Percentiles rank a stretch among this genome's conserved stretches.
These are phyloP conservation scores for Sprattus sprattus DNA, from an alignment of 2,113 vertebrate genomes.

Conservation along the genomic window DNA sequence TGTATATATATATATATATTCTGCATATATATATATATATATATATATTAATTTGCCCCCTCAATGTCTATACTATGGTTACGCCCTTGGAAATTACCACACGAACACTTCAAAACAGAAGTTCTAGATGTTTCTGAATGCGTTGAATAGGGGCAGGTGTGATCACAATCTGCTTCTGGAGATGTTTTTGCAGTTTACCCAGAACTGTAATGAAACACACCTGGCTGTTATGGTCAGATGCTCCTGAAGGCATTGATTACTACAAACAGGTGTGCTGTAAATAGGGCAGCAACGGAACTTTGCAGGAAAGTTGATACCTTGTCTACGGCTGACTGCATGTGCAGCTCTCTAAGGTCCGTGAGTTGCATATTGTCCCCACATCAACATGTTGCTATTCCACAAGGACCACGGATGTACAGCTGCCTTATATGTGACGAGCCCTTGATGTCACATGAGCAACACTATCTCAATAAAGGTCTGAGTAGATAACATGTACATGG, in stretches of 20 bases:
- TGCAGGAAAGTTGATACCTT: background rate
- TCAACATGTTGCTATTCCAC: background rate
- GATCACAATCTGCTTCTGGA: constrained; percentile 1
- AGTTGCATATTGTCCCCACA: background rate
- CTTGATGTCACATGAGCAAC: background rate
- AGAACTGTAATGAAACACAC: constrained; percentile 1
- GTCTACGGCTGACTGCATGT: background rate
- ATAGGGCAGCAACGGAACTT: background rate
- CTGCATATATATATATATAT: no score
- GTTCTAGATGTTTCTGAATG: background rate
- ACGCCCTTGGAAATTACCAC: no score
- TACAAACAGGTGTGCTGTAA: background rate
- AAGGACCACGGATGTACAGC: background rate
- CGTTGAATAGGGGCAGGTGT: constrained; percentile 2
- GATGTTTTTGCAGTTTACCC: background rate
- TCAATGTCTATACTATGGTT: no score
- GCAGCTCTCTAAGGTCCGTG: background rate
- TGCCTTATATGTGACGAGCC: background rate
- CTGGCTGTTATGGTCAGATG: background rate
- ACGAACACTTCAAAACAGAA: background rate
- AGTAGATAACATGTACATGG: no score
- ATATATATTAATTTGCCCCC: no score
- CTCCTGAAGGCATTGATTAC: background rate
- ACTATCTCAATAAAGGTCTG: no score
- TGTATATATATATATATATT: no score